A percentile compares a stretch with the other conserved stretches of the same genome.
phyloP scores from a whole-genome alignment of 1,140 invertebrate genomes.

The Drosophila biarmipes region DNA sequence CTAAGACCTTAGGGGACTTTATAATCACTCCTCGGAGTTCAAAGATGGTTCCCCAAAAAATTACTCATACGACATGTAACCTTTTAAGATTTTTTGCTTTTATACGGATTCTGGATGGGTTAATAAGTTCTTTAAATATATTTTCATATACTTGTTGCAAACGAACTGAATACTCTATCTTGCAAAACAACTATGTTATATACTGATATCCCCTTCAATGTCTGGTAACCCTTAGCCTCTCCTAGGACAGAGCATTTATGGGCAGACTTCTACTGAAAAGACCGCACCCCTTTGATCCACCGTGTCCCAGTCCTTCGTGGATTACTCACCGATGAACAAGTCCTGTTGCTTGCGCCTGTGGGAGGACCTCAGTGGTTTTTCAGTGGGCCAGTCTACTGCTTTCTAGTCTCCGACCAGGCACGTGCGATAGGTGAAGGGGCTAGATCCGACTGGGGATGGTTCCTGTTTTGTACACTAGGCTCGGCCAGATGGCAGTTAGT shows the following conservation, averaged over 20 bases:
- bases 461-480: neutral
- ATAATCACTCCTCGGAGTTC: too few relatives aligned
- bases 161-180: too few relatives aligned
- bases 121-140: too few relatives aligned
- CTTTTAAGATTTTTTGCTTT: too few relatives aligned
- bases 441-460: constrained; percentile 21
- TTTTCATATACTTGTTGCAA: too few relatives aligned
- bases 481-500: neutral
- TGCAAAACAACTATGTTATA: too few relatives aligned
- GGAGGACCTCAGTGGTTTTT: constrained; percentile 10
- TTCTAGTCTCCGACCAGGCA: constrained; percentile 22
- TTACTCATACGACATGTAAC: too few relatives aligned
- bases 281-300: neutral
- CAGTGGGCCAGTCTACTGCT: constrained; percentile 14
- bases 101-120: too few relatives aligned
- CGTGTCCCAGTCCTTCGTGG: neutral
- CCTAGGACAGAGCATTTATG: neutral
- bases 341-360: constrained; percentile 23
- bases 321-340: constrained; percentile 36
- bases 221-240: too few relatives aligned
- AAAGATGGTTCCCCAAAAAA: too few relatives aligned
- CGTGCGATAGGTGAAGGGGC: constrained; percentile 28
- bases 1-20: too few relatives aligned
- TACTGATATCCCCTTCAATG: too few relatives aligned
- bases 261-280: neutral